Percentiles rank a stretch among this genome's conserved stretches.
Evolutionary conservation across 2,888 invertebrate species (phyloP).

Genomic region (Smittia sp.): DNA sequence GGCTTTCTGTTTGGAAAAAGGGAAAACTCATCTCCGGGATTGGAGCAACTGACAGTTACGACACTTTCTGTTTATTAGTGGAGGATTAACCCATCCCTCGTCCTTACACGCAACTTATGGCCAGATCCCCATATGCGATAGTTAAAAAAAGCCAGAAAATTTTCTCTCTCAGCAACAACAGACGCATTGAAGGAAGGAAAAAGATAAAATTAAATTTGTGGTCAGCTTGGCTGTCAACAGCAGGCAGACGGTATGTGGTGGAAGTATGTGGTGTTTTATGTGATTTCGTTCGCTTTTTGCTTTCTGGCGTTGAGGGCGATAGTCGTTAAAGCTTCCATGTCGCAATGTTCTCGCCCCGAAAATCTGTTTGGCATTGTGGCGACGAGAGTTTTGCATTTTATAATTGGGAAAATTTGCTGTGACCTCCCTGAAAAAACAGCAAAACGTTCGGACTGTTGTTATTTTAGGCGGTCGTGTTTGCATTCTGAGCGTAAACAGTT

Average conservation of each 20-base stretch:
- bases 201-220: constrained; percentile 40
- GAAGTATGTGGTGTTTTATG: constrained; percentile 32
- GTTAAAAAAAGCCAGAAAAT: not conserved
- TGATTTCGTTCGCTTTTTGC: constrained; percentile 15
- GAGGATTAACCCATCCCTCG: not conserved
- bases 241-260: not conserved
- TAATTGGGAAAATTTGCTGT: not conserved
- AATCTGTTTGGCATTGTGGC: not conserved
- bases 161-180: constrained; percentile 15
- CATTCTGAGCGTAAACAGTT: not conserved
- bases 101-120: not conserved
- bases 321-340: too few relatives aligned
- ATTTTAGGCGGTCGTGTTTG: constrained; percentile 17
- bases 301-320: not conserved
- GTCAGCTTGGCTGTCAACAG: constrained; percentile 33
- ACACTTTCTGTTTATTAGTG: too few relatives aligned
- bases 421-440: not conserved
- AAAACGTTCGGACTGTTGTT: not conserved
- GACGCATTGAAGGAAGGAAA: constrained; percentile 14
- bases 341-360: too few relatives aligned
- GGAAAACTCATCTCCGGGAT: not conserved
- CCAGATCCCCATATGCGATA: not conserved
- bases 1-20: not conserved
- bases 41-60: too few relatives aligned
- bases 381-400: constrained; percentile 19